These are phyloP conservation scores for Nymphalis urticae DNA, from an alignment of 2,888 invertebrate genomes.

Conservation along the genomic window DNA sequence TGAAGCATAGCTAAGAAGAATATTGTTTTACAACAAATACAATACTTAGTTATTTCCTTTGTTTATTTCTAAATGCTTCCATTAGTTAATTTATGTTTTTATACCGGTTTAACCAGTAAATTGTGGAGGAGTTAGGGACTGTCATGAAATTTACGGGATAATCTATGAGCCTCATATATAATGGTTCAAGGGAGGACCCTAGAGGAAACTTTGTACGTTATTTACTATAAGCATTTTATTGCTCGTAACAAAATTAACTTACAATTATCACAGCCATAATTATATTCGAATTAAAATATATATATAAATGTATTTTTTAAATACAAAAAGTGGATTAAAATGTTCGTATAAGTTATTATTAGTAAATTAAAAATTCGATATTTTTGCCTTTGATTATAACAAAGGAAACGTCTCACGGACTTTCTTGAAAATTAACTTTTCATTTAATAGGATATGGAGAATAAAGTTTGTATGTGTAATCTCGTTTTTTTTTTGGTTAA, in stretches of 20 bases:
- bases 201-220: conserved; percentile 3
- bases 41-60: neutral
- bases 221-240: conserved; percentile 1
- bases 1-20: no score
- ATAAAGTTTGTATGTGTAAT: no score
- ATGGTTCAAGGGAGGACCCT: conserved; percentile 1
- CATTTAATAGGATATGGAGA: no score
- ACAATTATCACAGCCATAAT: neutral
- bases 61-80: neutral
- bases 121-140: conserved; percentile 9
- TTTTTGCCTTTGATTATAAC: no score
- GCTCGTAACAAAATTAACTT: neutral
- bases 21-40: no score
- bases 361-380: no score
- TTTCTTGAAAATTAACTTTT: no score
- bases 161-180: conserved; percentile 12
- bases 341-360: no score
- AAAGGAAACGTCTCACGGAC: no score
- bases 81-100: conserved; percentile 9
- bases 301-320: neutral
- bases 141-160: conserved; percentile 11
- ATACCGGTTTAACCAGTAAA: conserved; percentile 3
- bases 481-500: no score
- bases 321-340: no score
- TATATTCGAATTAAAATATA: neutral